Evolutionary conservation across 2,888 invertebrate species (phyloP).

Genomic region (Geophilus truncorum): DNA sequence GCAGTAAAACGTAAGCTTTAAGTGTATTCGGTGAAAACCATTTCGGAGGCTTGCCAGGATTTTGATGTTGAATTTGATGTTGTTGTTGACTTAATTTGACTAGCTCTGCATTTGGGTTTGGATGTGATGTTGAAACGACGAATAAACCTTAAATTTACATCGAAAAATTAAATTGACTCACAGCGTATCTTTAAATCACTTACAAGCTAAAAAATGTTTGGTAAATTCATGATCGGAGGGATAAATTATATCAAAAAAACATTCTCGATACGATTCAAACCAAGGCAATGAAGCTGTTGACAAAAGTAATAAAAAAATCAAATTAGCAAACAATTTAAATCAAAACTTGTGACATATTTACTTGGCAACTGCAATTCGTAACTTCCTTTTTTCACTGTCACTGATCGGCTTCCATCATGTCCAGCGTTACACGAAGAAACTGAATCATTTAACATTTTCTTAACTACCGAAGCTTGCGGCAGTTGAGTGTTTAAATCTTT

Average conservation of each 20-base stretch:
- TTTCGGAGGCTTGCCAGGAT: slow-evolving; percentile 42
- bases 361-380: slow-evolving; percentile 47
- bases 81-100: slow-evolving; percentile 72
- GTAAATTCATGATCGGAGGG: slow-evolving; percentile 92
- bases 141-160: slow-evolving; percentile 49
- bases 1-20: slow-evolving; percentile 81
- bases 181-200: slow-evolving; percentile 56
- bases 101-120: slow-evolving; percentile 71
- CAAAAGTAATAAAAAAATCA: background rate
- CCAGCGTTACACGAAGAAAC: slow-evolving; percentile 37
- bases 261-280: slow-evolving; percentile 94
- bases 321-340: background rate
- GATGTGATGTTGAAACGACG: slow-evolving; percentile 55
- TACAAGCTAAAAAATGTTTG: slow-evolving; percentile 77
- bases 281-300: slow-evolving; percentile 67
- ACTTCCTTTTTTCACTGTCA: slow-evolving; percentile 40
- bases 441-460: slow-evolving; percentile 36
- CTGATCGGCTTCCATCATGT: slow-evolving; percentile 18
- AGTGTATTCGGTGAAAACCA: slow-evolving; percentile 66
- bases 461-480: slow-evolving; percentile 32
- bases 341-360: slow-evolving; percentile 38
- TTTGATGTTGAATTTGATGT: slow-evolving; percentile 57
- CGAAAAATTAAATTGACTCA: background rate
- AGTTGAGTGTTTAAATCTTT: slow-evolving; percentile 48
- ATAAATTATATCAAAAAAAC: slow-evolving; percentile 66